A percentile compares a stretch with the other conserved stretches of the same genome.
Evolutionary conservation across 2,888 invertebrate species (phyloP).

Genomic region (Tholera decimalis): DNA sequence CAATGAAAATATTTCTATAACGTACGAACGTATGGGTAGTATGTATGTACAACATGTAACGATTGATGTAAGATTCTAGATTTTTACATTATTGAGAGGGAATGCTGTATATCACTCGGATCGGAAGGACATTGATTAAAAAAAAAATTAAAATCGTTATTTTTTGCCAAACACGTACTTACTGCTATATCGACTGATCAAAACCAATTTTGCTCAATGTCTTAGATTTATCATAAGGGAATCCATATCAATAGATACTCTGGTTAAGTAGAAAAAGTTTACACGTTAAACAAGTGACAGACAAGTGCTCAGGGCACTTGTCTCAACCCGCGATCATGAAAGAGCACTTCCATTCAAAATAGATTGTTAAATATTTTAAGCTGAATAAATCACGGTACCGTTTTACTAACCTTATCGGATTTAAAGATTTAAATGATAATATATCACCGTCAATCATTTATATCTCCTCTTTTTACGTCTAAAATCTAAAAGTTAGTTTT

Average conservation of each 20-base stretch:
- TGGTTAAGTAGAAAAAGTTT: conserved; percentile 8
- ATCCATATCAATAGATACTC: neutral
- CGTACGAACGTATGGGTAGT: too few species aligned
- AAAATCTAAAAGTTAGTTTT: neutral
- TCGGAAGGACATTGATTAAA: neutral
- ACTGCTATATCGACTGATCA: too few species aligned
- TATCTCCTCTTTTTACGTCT: neutral
- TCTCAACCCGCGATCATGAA: neutral
- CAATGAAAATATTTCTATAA: too few species aligned
- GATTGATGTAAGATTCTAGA: too few species aligned
- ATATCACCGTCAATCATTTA: neutral
- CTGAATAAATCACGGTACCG: conserved; percentile 13
- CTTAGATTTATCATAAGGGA: neutral
- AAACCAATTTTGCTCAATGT: neutral
- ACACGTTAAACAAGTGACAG: neutral
- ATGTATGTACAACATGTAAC: too few species aligned
- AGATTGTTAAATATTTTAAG: conserved; percentile 29
- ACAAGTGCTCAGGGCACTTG: neutral
- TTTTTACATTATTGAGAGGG: neutral
- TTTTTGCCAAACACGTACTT: neutral
- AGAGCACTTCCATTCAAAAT: conserved; percentile 30
- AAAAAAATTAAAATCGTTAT: neutral
- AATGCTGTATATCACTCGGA: neutral
- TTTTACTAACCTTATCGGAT: conserved; percentile 41
- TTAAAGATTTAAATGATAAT: conserved; percentile 11